phyloP scores from a whole-genome alignment of 2,888 invertebrate genomes.

The Aphelenchoides bicaudatus region DNA sequence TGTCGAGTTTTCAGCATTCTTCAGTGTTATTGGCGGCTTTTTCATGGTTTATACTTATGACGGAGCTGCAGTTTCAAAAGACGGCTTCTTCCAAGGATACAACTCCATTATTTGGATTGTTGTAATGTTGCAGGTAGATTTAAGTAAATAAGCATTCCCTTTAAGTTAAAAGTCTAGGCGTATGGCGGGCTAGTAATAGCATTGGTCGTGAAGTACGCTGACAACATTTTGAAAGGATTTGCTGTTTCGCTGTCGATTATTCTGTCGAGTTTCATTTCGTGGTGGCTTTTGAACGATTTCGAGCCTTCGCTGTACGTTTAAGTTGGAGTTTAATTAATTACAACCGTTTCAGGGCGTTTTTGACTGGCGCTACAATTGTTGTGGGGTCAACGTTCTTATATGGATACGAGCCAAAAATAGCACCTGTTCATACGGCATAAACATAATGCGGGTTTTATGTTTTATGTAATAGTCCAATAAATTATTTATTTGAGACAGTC shows the following conservation, averaged over 20 bases:
- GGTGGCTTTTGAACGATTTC: constrained; percentile 63
- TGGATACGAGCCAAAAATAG: constrained; percentile 52
- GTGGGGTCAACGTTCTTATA: constrained; percentile 65
- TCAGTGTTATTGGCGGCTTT: constrained; percentile 63
- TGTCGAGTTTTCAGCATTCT: constrained; percentile 60
- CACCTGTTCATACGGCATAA: constrained; percentile 9
- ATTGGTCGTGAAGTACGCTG: constrained; percentile 67
- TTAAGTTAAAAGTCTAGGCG: constrained; percentile 59
- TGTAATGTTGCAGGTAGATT: constrained; percentile 62
- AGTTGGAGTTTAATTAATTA: constrained; percentile 7
- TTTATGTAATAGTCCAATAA: too few species aligned
- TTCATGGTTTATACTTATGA: constrained; percentile 62
- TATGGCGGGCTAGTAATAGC: constrained; percentile 65
- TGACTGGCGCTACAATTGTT: constrained; percentile 63
- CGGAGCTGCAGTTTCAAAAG: constrained; percentile 58
- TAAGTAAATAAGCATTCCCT: not conserved
- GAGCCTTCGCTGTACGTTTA: constrained; percentile 60
- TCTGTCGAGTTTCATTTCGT: constrained; percentile 64
- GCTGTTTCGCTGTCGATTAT: constrained; percentile 66
- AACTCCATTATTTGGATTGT: constrained; percentile 63
- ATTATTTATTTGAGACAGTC: too few species aligned
- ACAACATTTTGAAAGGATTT: constrained; percentile 67
- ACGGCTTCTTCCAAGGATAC: constrained; percentile 66
- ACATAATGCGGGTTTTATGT: too few species aligned
- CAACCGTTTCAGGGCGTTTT: constrained; percentile 61